Evolutionary conservation across 2,113 vertebrate species (phyloP), one percentile per base, ranked within the genome.

Genomic region (Nyctereutes procyonoides): DNA sequence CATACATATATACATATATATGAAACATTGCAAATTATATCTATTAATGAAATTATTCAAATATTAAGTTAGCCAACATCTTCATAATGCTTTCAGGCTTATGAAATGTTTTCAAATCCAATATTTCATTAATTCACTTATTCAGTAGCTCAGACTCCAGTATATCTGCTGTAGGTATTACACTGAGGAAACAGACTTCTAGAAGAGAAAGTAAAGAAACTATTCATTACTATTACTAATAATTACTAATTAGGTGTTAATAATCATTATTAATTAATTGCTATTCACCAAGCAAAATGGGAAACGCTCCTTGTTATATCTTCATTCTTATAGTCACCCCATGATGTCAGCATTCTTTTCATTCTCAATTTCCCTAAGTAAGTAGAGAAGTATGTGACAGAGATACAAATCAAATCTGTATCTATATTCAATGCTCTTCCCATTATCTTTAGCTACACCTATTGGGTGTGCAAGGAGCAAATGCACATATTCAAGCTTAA

Each of bases 31-130:
- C 20, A 94, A 17, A 85, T 60, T 92, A 81, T 32, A 82, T 95
- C 62, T 69, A 74, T 90, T 87, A 85, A 84, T 65, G 10, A 77
- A 94, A 92, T 51, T 62, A 93, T 87, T 92, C 48, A 96, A 90
- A 92, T 90, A 93, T 76, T 88, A 96, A 96, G 55, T 60, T 51
- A 93, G 28, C 13, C 60, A 96, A 91, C 9, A 83, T 76, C 96
- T 94, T 97, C 55, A 89, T 56, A 93, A 87, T 81, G 71, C 51
- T 95, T 97, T 88, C 94, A 89, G 71, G 24, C 10, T 95, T 90
- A 84, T 7, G 82, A 92, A 90, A 51, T 94, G 26, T 90, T 93
- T 94, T 93, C 7, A 95, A 91, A 93, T 86, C 32, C 55, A 93
- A 15, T 80, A 85, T 80, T 74, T 89, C 17, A 88, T 74, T 55